phyloP scores from a whole-genome alignment of 2,113 vertebrate genomes.

The Orthonyx spaldingii region DNA sequence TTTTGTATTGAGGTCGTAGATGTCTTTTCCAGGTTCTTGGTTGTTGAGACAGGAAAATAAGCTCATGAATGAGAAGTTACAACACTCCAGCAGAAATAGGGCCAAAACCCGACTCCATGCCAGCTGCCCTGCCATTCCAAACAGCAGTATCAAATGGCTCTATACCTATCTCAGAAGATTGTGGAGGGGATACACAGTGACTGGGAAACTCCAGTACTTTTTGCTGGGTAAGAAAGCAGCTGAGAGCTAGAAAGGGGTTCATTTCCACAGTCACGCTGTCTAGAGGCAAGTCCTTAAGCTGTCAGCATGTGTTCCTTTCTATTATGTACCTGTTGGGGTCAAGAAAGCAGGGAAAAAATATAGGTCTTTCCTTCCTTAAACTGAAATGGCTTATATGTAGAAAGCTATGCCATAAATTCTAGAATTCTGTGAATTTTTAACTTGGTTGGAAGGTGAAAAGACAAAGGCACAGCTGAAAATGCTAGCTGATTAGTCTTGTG shows the following conservation, averaged over 20 bases:
- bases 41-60: neutral
- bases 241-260: neutral
- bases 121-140: neutral
- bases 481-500: conserved; percentile 43
- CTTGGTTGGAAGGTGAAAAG: conserved; percentile 42
- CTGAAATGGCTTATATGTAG: neutral
- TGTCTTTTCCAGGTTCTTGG: neutral
- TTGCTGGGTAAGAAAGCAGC: neutral
- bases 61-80: neutral
- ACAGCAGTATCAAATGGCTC: neutral
- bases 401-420: conserved; percentile 27
- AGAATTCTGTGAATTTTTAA: conserved; percentile 60
- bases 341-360: conserved; percentile 24
- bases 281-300: neutral
- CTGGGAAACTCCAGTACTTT: neutral
- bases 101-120: neutral
- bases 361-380: neutral
- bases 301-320: neutral
- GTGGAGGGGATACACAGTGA: neutral
- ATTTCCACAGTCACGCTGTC: neutral
- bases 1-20: fast-evolving
- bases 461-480: conserved; percentile 39
- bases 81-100: neutral
- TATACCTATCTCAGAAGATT: neutral
- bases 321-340: neutral